Base-by-base conservation (phyloP, 2,888 invertebrate genomes). In the Andrena trimmerana region DNA sequence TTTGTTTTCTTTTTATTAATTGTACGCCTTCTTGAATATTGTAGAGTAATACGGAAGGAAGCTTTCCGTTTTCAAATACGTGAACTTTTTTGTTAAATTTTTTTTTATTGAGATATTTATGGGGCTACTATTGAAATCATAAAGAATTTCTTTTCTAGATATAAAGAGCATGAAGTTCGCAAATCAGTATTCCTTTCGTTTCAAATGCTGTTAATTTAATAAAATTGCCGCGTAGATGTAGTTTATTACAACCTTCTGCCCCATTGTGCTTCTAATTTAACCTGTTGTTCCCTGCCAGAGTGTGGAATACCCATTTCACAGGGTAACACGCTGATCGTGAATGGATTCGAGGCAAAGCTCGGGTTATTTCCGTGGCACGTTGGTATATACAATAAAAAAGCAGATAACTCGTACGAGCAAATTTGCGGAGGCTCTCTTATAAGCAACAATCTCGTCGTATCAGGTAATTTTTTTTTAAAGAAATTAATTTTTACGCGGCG, bases 321-420 rank as follows among this genome's bases (percentile, higher is more conserved):
- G 16, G 90, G 90, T 33, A 86, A 87, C 65, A 86, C 89, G 4
- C 78, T 91, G 36, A 75, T 91, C 36, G 88, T 89, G 20, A 85
- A 89, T 29, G 90, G 90, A 63, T 86, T 88, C 42, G 72, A 82
- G 8, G 89, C 88, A 2, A 84, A 89, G 76, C 68, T 86, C 7
- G 90, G 89, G 0, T 82, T 89, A 52, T 92, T 92, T 72, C 90
- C 90, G 5, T 92, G 91, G 90, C 89, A 91, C 78, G 88, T 88
- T 27, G 91, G 88, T 5, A 82, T 92, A 67, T 91, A 90, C 76
- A 8, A 20, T 8, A 83, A 81, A 59, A 57, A 76, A 4, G 1
- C 6, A 7, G n/a, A 68, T 2, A 66, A 50, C 24, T 24, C 42
- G 7, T 85, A 82, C 71, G 73, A 86, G 69, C 90, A 90, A 80